These are phyloP conservation scores for Dinomys branickii DNA, from an alignment of 2,113 vertebrate genomes.

Conservation along the genomic window DNA sequence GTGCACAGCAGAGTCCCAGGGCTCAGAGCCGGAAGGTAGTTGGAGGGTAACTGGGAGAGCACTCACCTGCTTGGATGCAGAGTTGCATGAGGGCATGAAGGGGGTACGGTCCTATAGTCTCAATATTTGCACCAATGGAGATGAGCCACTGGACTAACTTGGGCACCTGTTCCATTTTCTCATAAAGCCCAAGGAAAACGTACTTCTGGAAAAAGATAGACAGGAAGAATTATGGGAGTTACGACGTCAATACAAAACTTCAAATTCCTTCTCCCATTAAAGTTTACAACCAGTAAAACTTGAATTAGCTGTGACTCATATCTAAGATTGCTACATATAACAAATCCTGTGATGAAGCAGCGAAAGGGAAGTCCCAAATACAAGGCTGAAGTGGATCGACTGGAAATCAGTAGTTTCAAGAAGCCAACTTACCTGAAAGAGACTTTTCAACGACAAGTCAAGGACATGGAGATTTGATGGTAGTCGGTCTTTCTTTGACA, in stretches of 20 bases:
- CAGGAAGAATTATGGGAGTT: not conserved
- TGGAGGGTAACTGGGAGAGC: fast-evolving
- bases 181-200: conserved; percentile 67
- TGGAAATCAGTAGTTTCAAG: not conserved
- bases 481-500: conserved; percentile 71
- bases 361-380: not conserved
- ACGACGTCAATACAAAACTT: not conserved
- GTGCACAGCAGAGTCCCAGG: not conserved
- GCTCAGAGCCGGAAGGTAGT: not conserved
- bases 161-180: conserved; percentile 81
- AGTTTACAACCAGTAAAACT: not conserved
- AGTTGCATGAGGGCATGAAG: conserved; percentile 87
- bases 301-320: not conserved
- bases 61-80: conserved; percentile 89
- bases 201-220: conserved; percentile 80
- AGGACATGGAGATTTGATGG: conserved; percentile 81
- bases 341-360: not conserved
- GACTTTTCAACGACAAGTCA: conserved; percentile 85
- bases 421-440: conserved; percentile 86
- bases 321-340: not conserved
- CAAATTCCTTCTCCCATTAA: not conserved
- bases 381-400: not conserved
- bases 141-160: conserved; percentile 87
- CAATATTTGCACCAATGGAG: conserved; percentile 82
- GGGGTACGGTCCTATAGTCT: conserved; percentile 83